Evolutionary conservation across 2,113 vertebrate species (phyloP).

Genomic region (Tylochromis polylepis): DNA sequence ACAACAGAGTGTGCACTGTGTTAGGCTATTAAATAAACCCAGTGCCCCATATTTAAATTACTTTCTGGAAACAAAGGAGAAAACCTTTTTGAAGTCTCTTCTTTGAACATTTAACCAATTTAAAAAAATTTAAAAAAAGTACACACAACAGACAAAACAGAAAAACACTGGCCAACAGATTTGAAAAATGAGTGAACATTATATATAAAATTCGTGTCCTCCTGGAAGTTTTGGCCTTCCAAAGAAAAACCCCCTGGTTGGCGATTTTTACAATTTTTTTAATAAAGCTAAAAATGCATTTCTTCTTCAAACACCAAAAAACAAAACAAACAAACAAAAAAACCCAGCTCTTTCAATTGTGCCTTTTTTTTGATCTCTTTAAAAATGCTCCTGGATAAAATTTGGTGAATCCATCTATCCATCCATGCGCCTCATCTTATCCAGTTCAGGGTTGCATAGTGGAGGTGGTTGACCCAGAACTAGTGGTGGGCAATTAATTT

Average conservation of each 20-base stretch:
- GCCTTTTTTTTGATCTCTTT: not conserved
- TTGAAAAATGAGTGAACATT: not conserved
- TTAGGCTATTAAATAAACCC: not conserved
- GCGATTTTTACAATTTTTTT: not conserved
- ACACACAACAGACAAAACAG: not conserved
- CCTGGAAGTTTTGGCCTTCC: not conserved
- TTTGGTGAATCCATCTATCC: not conserved
- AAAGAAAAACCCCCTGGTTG: accelerated
- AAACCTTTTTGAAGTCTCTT: not conserved
- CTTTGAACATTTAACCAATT: not conserved
- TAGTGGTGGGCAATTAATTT: not conserved
- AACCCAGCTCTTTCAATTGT: not conserved
- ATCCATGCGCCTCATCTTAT: not conserved
- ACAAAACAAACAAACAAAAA: too few species aligned
- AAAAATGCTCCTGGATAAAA: not conserved
- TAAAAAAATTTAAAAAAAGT: not conserved
- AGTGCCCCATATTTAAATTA: not conserved
- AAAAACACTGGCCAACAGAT: not conserved
- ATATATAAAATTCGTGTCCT: not conserved
- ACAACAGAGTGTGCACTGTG: not conserved
- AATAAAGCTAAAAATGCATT: not conserved
- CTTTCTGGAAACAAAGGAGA: not conserved
- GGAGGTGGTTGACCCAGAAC: not conserved
- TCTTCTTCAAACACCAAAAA: not conserved
- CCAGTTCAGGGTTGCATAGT: not conserved